Base-by-base conservation (phyloP, 1,140 invertebrate species). In the Microplitis demolitor region DNA sequence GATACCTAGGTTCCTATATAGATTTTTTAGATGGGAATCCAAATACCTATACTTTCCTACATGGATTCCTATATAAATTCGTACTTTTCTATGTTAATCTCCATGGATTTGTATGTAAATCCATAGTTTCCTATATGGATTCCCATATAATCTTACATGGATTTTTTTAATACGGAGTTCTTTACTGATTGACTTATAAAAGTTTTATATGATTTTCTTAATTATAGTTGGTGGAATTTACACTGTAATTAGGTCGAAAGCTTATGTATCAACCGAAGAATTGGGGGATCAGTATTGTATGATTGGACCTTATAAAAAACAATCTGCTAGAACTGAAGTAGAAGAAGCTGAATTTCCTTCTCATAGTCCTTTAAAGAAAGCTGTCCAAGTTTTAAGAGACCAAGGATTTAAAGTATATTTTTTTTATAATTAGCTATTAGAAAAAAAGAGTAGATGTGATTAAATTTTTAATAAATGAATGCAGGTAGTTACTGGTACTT, bases 221-320 rank as follows among this genome's bases (percentile, higher is more conserved):
- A 45, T 78, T 88, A 72, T 84, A 97, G 98, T 99, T 82, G 97
- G 97, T 39, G 97, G 97, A 60, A 99, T 99, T 83, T 99, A 99
- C 85, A 99, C 98, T 0, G 98, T 99, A 1, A 98, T 99, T 74
- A 90, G 98, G 77, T 98, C 97, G 1, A 99, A 99, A 88, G 97
- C 98, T 4, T 97, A 94, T 81, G 93, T 98, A 0, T 98, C 96
- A n/a, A 96, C 96, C 0, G 97, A 99, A 84, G 98, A 99, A 90
- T 92, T 99, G 89, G 98, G 98, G 3, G 97, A 99, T 82, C 98
- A 99, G 83, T 99, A 99, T 87, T 96, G 95, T 81, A 89, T 99
- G n/a, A 84, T 90, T 84, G 93, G 93, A 0, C 98, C 98, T 0
- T 99, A 98, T 84, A 99, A 98, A 87, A 98, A 99, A 85, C 87